These are phyloP conservation scores for Leucopsar rothschildi DNA, from an alignment of 2,113 vertebrate species.

Conservation along the genomic window DNA sequence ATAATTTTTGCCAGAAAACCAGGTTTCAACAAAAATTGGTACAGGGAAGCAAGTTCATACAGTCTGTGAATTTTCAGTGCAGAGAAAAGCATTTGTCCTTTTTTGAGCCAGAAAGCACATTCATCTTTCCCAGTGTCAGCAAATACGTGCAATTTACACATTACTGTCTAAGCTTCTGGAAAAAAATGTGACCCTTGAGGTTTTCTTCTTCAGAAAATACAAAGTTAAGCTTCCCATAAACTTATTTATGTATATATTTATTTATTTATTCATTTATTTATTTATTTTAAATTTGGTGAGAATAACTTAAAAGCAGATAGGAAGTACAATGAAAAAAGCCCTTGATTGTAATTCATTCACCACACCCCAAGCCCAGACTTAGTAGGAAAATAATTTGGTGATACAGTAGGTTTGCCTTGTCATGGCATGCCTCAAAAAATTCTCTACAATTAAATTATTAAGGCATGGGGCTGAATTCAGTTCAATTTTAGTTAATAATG, in stretches of 20 bases:
- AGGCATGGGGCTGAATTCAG: neutral
- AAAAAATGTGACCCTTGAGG: conserved; percentile 6
- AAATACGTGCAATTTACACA: conserved; percentile 17
- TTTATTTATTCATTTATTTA: neutral
- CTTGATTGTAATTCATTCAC: neutral
- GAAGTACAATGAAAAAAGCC: neutral
- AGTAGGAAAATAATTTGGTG: neutral
- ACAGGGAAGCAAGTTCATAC: neutral
- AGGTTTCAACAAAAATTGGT: neutral
- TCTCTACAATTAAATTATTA: neutral
- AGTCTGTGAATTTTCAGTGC: neutral
- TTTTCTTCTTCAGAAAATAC: conserved; percentile 8
- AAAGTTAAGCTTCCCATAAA: neutral
- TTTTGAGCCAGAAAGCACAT: conserved; percentile 6
- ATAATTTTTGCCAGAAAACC: neutral
- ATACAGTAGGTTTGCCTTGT: neutral
- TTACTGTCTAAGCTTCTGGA: neutral
- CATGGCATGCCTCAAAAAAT: neutral
- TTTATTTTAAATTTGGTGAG: neutral
- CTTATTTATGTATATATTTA: neutral
- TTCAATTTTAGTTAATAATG: neutral
- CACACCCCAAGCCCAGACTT: neutral
- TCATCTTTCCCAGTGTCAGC: conserved; percentile 4
- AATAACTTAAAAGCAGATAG: neutral
- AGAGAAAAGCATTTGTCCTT: neutral